Evolutionary conservation across 1,140 invertebrate genomes (phyloP).

Genomic region (Drosophila nebulosa): DNA sequence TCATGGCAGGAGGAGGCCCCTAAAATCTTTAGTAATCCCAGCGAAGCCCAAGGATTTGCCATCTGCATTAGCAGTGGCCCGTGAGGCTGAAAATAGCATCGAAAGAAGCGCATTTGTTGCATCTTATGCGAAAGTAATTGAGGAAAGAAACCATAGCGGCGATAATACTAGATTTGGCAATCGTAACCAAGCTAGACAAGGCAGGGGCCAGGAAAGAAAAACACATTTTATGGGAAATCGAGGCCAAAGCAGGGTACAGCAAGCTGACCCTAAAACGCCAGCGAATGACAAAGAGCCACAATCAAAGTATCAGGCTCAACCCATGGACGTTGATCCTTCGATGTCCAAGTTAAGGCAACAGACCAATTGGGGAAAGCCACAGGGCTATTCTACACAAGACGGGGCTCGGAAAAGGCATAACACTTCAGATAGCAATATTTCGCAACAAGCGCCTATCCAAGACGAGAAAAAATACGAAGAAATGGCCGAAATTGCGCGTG

Average conservation of each 20-base stretch:
- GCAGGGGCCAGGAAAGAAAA: slow-evolving; percentile 11
- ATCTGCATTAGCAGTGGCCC: too few species aligned
- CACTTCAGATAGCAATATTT: slow-evolving; percentile 20
- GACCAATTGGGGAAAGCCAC: slow-evolving; percentile 10
- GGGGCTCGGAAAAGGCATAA: slow-evolving; percentile 11
- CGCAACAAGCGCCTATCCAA: slow-evolving; percentile 1
- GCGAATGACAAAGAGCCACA: not conserved
- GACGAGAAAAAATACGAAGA: not conserved
- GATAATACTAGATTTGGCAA: not conserved
- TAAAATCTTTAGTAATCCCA: too few species aligned
- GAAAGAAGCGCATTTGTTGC: too few species aligned
- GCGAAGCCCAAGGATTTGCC: too few species aligned
- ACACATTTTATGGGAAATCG: slow-evolving; percentile 6
- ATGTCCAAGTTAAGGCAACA: slow-evolving; percentile 5
- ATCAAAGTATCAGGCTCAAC: not conserved
- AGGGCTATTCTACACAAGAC: not conserved
- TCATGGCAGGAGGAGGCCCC: too few species aligned
- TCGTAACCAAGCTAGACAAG: not conserved
- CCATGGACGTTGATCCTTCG: slow-evolving; percentile 19
- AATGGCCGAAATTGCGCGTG: slow-evolving; percentile 4
- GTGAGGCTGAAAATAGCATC: too few species aligned
- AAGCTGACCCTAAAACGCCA: not conserved
- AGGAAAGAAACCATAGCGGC: too few species aligned
- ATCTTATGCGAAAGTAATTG: too few species aligned
- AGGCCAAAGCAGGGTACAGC: not conserved